phyloP scores from a whole-genome alignment of 1,140 invertebrate genomes.

The Platyscapa corneri region DNA sequence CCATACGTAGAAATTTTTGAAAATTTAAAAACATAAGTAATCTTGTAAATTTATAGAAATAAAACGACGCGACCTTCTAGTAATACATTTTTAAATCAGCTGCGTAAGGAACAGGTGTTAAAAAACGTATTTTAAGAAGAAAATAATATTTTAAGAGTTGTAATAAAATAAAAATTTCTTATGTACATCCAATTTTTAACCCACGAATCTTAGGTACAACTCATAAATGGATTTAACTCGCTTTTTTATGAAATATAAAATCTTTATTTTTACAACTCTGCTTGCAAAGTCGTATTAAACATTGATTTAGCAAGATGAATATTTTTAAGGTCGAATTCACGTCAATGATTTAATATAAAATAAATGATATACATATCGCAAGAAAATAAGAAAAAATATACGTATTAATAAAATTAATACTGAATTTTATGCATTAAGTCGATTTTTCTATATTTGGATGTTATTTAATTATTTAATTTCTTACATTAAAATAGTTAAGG shows the following conservation, averaged over 20 bases:
- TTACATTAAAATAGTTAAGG: background rate
- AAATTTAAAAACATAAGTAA: too few species aligned
- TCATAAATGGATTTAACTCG: constrained; percentile 1
- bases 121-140: background rate
- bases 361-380: background rate
- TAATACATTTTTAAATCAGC: background rate
- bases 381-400: too few species aligned
- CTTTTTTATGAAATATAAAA: constrained; percentile 26
- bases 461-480: too few species aligned
- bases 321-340: background rate
- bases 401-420: too few species aligned
- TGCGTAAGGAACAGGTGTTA: background rate
- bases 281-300: background rate
- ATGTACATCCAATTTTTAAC: background rate
- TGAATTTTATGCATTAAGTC: too few species aligned
- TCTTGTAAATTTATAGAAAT: too few species aligned
- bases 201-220: constrained; percentile 11
- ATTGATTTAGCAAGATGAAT: background rate
- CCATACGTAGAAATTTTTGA: too few species aligned
- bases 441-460: too few species aligned
- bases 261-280: background rate
- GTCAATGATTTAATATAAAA: background rate
- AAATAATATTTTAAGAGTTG: background rate
- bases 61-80: background rate
- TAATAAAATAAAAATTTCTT: constrained; percentile 16